Evolutionary conservation across 2,888 invertebrate species (phyloP).

Genomic region (Heteromyza rotundicornis): DNA sequence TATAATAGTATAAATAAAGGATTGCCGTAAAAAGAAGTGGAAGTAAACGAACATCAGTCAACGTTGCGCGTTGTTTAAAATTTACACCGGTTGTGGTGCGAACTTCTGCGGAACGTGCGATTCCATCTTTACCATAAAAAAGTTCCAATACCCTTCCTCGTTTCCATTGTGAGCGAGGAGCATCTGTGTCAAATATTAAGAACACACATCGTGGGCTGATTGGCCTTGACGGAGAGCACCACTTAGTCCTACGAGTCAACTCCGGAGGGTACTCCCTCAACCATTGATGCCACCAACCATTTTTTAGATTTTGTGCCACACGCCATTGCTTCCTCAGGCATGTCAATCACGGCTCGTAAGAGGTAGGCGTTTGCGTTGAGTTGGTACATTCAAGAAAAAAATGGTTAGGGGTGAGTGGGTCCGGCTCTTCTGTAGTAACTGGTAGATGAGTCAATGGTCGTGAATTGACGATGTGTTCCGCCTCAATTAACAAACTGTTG

Average conservation of each 20-base stretch:
- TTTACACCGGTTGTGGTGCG: not conserved
- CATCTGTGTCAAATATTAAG: not conserved
- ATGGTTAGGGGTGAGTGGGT: slow-evolving; percentile 24
- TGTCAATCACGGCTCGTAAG: slow-evolving; percentile 1
- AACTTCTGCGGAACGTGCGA: not conserved
- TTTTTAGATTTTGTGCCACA: slow-evolving; percentile 7
- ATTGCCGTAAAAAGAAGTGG: too few relatives aligned
- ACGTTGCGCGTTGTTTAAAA: too few relatives aligned
- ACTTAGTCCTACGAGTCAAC: not conserved
- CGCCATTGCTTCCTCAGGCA: slow-evolving; percentile 20
- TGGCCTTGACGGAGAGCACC: not conserved
- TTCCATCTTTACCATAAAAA: not conserved
- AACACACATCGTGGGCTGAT: not conserved
- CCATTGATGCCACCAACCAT: slow-evolving; percentile 18
- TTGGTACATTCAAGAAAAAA: slow-evolving; percentile 20
- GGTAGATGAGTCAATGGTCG: slow-evolving; percentile 26
- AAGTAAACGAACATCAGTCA: too few relatives aligned
- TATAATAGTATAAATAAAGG: too few relatives aligned
- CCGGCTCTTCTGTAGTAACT: slow-evolving; percentile 17
- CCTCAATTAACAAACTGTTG: slow-evolving; percentile 20
- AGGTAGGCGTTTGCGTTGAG: slow-evolving; percentile 19
- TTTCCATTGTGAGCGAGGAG: not conserved
- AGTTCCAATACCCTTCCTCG: not conserved
- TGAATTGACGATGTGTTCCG: slow-evolving; percentile 26
- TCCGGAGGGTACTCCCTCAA: slow-evolving; percentile 11